phyloP scores from a whole-genome alignment of 2,113 vertebrate species.

The Numida meleagris region DNA sequence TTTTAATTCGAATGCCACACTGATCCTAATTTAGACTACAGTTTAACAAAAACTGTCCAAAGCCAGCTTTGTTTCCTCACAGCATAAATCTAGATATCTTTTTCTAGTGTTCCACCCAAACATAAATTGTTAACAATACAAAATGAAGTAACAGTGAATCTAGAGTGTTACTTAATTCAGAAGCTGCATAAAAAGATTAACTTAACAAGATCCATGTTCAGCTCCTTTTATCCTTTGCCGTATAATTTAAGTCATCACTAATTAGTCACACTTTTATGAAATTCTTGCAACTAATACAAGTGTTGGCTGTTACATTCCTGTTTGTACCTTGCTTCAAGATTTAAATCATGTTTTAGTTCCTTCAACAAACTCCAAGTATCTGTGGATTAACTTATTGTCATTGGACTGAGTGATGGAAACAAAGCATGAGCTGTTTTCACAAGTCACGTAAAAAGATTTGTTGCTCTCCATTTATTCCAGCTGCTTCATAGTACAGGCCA shows the following conservation, averaged over 20 bases:
- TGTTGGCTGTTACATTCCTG: neutral
- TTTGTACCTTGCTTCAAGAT: neutral
- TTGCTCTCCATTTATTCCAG: neutral
- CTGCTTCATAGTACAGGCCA: neutral
- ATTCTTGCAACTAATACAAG: neutral
- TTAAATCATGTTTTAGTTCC: neutral
- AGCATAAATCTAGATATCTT: neutral
- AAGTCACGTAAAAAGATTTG: neutral
- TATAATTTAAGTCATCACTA: neutral
- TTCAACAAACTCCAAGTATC: neutral
- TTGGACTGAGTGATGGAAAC: neutral
- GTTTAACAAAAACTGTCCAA: neutral
- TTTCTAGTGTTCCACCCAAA: neutral
- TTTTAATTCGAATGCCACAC: neutral
- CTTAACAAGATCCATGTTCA: neutral
- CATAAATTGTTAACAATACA: neutral
- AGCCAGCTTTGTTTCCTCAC: neutral
- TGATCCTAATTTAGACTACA: neutral
- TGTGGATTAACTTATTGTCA: neutral
- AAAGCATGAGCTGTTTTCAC: neutral
- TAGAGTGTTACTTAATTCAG: neutral
- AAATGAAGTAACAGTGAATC: neutral
- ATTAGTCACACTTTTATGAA: neutral
- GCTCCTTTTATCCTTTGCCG: neutral
- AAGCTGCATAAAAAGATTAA: neutral